Evolutionary conservation across 2,888 invertebrate species (phyloP), one percentile per base, ranked within the genome.

Genomic region (Uloborus plumipes): DNA sequence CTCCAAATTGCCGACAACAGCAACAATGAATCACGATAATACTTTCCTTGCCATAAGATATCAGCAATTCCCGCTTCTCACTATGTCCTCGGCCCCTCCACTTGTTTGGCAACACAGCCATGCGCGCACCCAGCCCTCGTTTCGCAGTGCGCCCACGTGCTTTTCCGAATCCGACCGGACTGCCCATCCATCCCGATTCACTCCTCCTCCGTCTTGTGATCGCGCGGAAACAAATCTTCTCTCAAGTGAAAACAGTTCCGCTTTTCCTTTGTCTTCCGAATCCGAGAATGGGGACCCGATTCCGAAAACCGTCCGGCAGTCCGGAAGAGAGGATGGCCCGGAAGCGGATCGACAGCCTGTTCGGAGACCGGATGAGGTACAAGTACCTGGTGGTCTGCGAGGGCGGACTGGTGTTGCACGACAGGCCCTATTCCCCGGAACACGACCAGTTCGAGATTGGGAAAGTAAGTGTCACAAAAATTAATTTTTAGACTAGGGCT

Each of bases 101-200:
- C 11, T 64, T 76, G 76, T 76, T 76, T 69, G 69, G 62, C 76
- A 76, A 76, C 75, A 67, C 31, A 22, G 2, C 26, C 61, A 49
- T 26, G 39, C 69, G 39, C 69, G 67, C 22, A 26, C 61, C 47
- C 69, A 51, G 51, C 69, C 69, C 55, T 3, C 31, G 18, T 65
- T 53, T 50, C 58, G 14, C 1, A 39, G 39, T 16, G 58, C n/a
- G n/a, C 76, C 69, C 76, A 76, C 76, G 76, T 76, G 75, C 31
- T 75, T 13, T 7, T 22, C 53, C 18, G 7, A 31, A 31, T 31
- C 11, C 39, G 11, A 39, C 39, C 9, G 39, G 39, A 9, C 39
- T 39, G 39, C 39, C 39, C 39, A 39, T 39, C 9, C 39, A 39
- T 39, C 9, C 39, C 39, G 9, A 39, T 39, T 39, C 39, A 39